Base-by-base conservation (phyloP, 2,888 invertebrate species). In the Emmelina monodactyla region DNA sequence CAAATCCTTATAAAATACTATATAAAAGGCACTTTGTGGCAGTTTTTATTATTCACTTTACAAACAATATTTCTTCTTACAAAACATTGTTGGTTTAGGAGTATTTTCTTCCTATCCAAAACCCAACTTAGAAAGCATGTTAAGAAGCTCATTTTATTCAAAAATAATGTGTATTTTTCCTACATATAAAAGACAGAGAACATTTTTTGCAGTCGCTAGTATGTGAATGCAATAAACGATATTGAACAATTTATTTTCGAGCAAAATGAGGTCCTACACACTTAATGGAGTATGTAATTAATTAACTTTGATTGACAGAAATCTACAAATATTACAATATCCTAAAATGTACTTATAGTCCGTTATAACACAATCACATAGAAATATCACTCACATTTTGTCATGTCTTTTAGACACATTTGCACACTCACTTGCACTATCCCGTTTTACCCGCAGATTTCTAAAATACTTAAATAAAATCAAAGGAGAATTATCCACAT, bases 11-110 rank as follows among this genome's bases (percentile, higher is more conserved):
- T 51, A 51, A 58, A 55, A 58, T 57, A 65, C 52, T 62, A 56
- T 65, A 62, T 70, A 75, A 70, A 76, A 78, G 79, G 79, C 79
- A 79, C 79, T 68, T 71, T 49, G 64, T 78, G 79, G 79, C 79
- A 79, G 79, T 79, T 72, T 70, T 53, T 58, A 63, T 64, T 58
- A 62, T 55, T n/a, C n/a, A n/a, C 61, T 58, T 57, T 56, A 47
- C 60, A 59, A 60, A 59, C 44, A 51, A 55, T 53, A 50, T 44
- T 54, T 58, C 60, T 61, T 28, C 5, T n/a, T 11, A 29, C 5
- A 29, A 29, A 29, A 29, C 29, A 13, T 29, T 14, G 55, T 29
- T 5, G 55, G 53, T 58, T 66, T 65, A 61, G 52, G 63, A 72
- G 68, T 73, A 72, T 70, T 69, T 51, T 49, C 50, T 51, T 39